A percentile compares a stretch with the other conserved stretches of the same genome.
These are phyloP conservation scores for Lanius ludovicianus DNA, from an alignment of 2,113 vertebrate genomes.

Conservation along the genomic window DNA sequence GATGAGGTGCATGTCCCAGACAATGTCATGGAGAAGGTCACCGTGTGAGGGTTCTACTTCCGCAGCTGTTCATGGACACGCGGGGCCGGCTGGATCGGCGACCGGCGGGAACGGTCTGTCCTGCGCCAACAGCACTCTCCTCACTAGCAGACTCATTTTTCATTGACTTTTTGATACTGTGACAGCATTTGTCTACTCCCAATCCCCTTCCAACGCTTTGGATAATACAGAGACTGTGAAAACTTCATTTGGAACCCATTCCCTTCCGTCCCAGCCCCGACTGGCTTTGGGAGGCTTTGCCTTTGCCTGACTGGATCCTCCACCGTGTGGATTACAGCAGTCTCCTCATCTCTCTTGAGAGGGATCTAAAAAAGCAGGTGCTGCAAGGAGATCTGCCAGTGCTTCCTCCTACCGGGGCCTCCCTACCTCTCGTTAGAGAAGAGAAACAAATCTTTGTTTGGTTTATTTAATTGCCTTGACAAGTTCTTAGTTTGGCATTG, in stretches of 20 bases:
- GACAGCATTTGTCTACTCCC: not conserved
- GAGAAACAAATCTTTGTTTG: not conserved
- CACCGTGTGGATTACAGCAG: not conserved
- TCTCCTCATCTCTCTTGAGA: not conserved
- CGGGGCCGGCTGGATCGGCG: constrained; percentile 18
- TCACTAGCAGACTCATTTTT: not conserved
- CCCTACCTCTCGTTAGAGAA: not conserved
- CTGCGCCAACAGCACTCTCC: not conserved
- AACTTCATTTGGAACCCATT: not conserved
- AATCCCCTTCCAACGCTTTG: not conserved
- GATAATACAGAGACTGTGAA: not conserved
- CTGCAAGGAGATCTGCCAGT: not conserved
- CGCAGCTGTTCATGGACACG: rapidly evolving
- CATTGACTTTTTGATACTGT: not conserved
- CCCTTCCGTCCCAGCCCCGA: not conserved
- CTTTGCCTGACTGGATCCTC: not conserved
- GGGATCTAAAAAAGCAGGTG: not conserved
- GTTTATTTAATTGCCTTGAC: constrained; percentile 21
- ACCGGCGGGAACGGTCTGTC: not conserved
- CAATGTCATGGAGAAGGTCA: constrained; percentile 85
- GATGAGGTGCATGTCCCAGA: constrained; percentile 82
- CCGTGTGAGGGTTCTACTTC: constrained; percentile 62
- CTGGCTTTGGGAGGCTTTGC: not conserved
- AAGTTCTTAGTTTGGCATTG: not conserved
- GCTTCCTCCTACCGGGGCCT: not conserved